These are phyloP conservation scores for Prionace glauca DNA, from an alignment of 2,797 vertebrate species.

Conservation along the genomic window DNA sequence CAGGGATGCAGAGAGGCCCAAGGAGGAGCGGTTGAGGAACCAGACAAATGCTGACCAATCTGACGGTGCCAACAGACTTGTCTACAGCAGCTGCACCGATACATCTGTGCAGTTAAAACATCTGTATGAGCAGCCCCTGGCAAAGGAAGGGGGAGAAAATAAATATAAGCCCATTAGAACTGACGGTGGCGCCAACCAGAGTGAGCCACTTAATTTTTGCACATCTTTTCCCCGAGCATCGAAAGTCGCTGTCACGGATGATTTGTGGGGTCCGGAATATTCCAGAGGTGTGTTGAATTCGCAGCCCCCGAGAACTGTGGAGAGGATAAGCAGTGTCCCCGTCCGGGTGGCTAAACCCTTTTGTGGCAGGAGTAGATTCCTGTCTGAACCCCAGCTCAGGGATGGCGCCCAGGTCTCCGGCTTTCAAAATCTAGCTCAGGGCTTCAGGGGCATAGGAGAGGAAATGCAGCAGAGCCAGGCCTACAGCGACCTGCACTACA, in stretches of 20 bases:
- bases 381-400: not conserved
- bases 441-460: slow-evolving; percentile 56
- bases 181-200: slow-evolving; percentile 56
- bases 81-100: slow-evolving; percentile 58
- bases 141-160: slow-evolving; percentile 63
- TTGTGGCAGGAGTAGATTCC: slow-evolving; percentile 55
- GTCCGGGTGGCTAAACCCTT: slow-evolving; percentile 53
- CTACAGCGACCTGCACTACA: slow-evolving; percentile 57
- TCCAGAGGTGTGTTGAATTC: slow-evolving; percentile 53
- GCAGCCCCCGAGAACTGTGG: slow-evolving; percentile 49
- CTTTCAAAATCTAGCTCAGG: slow-evolving; percentile 57
- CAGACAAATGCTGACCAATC: slow-evolving; percentile 52
- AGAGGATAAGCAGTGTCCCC: slow-evolving; percentile 52
- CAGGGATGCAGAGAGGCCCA: slow-evolving; percentile 41
- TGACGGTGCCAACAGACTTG: slow-evolving; percentile 58
- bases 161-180: slow-evolving; percentile 53
- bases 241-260: slow-evolving; percentile 55
- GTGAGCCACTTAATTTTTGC: slow-evolving; percentile 64
- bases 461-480: slow-evolving; percentile 61
- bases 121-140: slow-evolving; percentile 57
- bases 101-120: slow-evolving; percentile 56
- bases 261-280: slow-evolving; percentile 52
- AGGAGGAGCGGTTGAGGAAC: slow-evolving; percentile 58
- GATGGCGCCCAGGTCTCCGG: slow-evolving; percentile 46
- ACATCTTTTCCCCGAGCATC: slow-evolving; percentile 58